These are phyloP conservation scores for Lycorma delicatula DNA, from an alignment of 1,140 invertebrate genomes.

Conservation along the genomic window DNA sequence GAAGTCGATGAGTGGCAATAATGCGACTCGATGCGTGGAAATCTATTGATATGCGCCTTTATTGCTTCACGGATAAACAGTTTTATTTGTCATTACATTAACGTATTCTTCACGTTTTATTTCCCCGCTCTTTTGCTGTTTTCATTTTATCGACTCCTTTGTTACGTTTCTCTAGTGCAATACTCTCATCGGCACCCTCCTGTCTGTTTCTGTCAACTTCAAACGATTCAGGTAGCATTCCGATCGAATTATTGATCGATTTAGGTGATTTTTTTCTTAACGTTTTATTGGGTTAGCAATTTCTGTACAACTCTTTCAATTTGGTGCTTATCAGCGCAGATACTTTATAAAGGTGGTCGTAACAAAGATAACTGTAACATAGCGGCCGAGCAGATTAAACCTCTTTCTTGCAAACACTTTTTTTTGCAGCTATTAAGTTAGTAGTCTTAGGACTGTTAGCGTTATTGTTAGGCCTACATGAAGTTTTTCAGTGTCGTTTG, in stretches of 20 bases:
- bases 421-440: too few relatives aligned
- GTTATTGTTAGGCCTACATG: too few relatives aligned
- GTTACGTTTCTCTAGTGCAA: constrained; percentile 1
- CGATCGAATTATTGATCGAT: neutral
- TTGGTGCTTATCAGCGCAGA: neutral
- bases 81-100: constrained; percentile 12
- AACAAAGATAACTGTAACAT: neutral
- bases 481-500: too few relatives aligned
- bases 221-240: neutral
- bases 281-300: neutral
- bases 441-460: too few relatives aligned
- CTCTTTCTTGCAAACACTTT: neutral
- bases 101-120: constrained; percentile 12
- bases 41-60: constrained; percentile 1
- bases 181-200: neutral
- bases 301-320: neutral
- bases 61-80: constrained; percentile 10
- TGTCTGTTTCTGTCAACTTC: neutral
- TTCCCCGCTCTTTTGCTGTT: constrained; percentile 3
- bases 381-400: neutral
- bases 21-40: constrained; percentile 9
- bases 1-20: constrained; percentile 7
- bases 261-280: neutral
- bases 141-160: neutral
- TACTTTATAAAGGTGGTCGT: neutral